Percentiles rank a stretch among this genome's conserved stretches.
Evolutionary conservation across 2,113 vertebrate species (phyloP).

Genomic region (Oplegnathus fasciatus): DNA sequence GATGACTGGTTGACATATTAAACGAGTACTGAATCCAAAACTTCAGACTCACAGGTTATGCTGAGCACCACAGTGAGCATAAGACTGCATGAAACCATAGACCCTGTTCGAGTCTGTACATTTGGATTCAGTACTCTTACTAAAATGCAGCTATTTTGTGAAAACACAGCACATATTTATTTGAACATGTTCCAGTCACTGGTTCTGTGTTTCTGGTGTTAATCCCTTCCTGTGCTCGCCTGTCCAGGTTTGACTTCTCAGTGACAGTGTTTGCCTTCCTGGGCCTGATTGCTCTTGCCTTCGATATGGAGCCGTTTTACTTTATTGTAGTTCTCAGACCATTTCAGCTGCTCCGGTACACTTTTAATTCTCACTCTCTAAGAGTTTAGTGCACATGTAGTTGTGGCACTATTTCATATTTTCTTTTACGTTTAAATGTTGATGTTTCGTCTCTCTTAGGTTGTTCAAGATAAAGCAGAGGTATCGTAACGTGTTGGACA

Average conservation of each 20-base stretch:
- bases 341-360: slow-evolving; percentile 93
- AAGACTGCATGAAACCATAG: background rate
- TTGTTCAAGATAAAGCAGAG: slow-evolving; percentile 96
- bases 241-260: slow-evolving; percentile 93
- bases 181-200: background rate
- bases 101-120: background rate
- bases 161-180: background rate
- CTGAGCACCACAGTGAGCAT: background rate
- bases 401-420: background rate
- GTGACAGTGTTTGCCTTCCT: slow-evolving; percentile 95
- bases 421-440: background rate
- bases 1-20: background rate
- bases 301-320: slow-evolving; percentile 97
- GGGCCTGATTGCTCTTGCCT: slow-evolving; percentile 92
- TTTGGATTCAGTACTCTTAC: slow-evolving; percentile 21
- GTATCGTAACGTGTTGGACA: slow-evolving; percentile 97
- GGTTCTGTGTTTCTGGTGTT: background rate
- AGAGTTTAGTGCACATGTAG: background rate
- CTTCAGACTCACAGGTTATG: background rate
- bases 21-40: slow-evolving; percentile 18
- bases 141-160: background rate
- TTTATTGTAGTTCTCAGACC: slow-evolving; percentile 96
- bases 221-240: background rate
- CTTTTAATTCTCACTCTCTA: background rate
- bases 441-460: slow-evolving; percentile 75